Percentiles rank a stretch among this genome's conserved stretches.
These are phyloP conservation scores for Pyrgilauda ruficollis DNA, from an alignment of 2,113 vertebrate species.

Conservation along the genomic window DNA sequence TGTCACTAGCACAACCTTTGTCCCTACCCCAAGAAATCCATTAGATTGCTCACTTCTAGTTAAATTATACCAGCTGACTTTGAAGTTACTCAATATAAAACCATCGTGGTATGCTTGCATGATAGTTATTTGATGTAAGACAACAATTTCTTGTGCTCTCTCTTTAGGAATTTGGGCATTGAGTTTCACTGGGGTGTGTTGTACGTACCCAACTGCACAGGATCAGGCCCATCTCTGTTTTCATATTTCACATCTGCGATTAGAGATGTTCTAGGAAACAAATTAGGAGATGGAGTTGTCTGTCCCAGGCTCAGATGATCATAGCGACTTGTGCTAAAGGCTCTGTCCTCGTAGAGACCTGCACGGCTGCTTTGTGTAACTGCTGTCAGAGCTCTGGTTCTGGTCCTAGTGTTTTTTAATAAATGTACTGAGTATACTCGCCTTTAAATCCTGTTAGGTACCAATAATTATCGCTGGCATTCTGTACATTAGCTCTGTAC, in stretches of 20 bases:
- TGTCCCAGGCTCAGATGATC: constrained; percentile 9
- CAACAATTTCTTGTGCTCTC: constrained; percentile 33
- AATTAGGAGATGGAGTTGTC: neutral
- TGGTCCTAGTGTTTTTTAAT: neutral
- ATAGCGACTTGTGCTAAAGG: constrained; percentile 3
- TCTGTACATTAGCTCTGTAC: constrained; percentile 43
- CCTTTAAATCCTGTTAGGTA: constrained; percentile 32
- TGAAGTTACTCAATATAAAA: constrained; percentile 25
- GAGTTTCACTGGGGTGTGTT: constrained; percentile 25
- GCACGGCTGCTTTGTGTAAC: constrained; percentile 37
- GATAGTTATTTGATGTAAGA: constrained; percentile 35
- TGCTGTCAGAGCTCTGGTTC: constrained; percentile 31
- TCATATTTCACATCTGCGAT: constrained; percentile 12
- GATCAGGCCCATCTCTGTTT: constrained; percentile 13
- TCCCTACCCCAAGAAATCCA: neutral
- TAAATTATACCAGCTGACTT: constrained; percentile 34
- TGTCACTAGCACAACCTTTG: neutral
- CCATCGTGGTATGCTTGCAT: constrained; percentile 5
- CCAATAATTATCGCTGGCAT: neutral
- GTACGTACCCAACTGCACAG: neutral
- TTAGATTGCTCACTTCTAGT: constrained; percentile 33
- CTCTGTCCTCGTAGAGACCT: neutral
- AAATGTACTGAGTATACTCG: neutral
- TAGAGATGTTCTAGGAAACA: neutral
- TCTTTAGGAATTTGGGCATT: constrained; percentile 39